Base-by-base conservation (phyloP, 2,113 vertebrate species). In the Probosciger aterrimus region DNA sequence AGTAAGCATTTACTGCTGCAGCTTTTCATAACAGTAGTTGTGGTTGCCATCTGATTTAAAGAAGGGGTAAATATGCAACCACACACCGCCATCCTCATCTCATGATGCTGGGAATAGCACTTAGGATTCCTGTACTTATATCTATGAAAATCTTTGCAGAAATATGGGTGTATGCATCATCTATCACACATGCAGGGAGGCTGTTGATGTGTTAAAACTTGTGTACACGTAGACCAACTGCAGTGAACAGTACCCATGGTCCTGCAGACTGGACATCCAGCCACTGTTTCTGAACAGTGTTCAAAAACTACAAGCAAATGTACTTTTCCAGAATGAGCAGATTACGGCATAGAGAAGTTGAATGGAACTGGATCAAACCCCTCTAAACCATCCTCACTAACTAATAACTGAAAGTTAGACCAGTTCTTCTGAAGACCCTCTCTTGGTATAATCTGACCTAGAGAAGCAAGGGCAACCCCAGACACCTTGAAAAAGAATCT, bases 161-260 rank as follows among this genome's bases (percentile, higher is more conserved):
- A 18, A 57, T 37, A 35, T 0, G 6, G 2, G 3, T 1, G 5
- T 63, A 17, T 18, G 28, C 2, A 27, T 6, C 7, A 1, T 7
- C 24, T n/a, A 27, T 10, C 17, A 35, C 0, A 4, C 0, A 5
- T 55, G 17, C 89, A 53, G 24, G 35, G 59, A 76, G 11, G 35
- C 35, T 39, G 30, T 25, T n/a, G 28, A 11, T 30, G 14, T 18
- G 33, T 14, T 71, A 37, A 64, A 59, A 37, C 20, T 35, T 1
- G 4, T 27, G 19, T 53, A 27, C 19, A 2, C 3, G 18, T 15
- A 8, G 47, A 19, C 35, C 23, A 30, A 2, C 47, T 14, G 14
- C n/a, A 18, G 46, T 1, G 6, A 31, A 8, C n/a, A 22, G 30
- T 5, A 17, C 39, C 19, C 5, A 17, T 6, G 25, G 44, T 46